Evolutionary conservation across 2,888 invertebrate genomes (phyloP), one percentile per base, ranked within the genome.

Genomic region (Acanthacorydalis orientalis): DNA sequence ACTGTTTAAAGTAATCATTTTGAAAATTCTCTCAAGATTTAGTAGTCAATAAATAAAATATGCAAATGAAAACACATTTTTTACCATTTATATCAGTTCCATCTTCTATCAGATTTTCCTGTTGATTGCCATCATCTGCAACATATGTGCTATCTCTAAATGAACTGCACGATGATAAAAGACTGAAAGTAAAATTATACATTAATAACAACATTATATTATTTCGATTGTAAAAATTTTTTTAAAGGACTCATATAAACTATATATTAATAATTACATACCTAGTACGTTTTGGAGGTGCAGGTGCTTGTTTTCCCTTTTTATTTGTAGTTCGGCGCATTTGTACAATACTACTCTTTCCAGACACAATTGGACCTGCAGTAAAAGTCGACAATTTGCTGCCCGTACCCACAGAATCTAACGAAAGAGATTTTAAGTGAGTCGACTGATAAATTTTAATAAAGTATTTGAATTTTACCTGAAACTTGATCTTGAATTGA

Each of bases 231-330:
- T 4, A 23, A 23, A 23, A 23, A 23, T 4, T 23, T 23, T 4
- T 7, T 37, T 7, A 14, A 12, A 9, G 10, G n/a, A 12, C 6
- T 12, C 37, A 9, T 37, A 12, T 12, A n/a, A 12, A 12, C 9
- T 6, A 37, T 37, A 37, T 12, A 37, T 37, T 7, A 37, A 8
- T 7, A 37, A 49, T 40, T 53, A 53, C 54, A 44, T 69, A 89
- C 88, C 89, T 90, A 54, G 95, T 95, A 56, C 95, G 75, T 67
- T 93, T 92, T 33, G 95, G 95, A 51, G 95, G 95, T 15, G 91
- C 87, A 41, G 96, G 96, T 31, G 93, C 92, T 60, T 88, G 88
- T 65, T 92, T 92, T 54, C 91, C 91, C 61, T 86, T 84, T 55
- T 88, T 78, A 65, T 88, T 88, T 50, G 87, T 88, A 46, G 86